Evolutionary conservation across 1,140 invertebrate species (phyloP).

Genomic region (Magallana angulata): DNA sequence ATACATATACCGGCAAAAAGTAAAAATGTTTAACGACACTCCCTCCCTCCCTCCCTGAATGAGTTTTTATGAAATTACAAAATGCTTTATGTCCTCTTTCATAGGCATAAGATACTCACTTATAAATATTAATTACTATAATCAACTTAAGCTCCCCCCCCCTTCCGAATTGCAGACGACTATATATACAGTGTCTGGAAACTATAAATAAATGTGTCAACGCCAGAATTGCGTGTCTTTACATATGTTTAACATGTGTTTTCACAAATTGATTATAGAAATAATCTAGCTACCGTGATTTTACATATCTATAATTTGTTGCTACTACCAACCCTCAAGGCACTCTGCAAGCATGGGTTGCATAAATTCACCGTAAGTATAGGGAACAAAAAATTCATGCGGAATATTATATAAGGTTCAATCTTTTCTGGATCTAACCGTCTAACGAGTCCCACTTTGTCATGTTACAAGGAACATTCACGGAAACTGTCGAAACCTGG

Average conservation of each 20-base stretch:
- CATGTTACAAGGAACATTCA: conserved; percentile 7
- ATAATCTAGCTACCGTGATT: background rate
- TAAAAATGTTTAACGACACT: too few relatives aligned
- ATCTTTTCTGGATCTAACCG: background rate
- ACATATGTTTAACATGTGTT: background rate
- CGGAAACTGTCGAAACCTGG: conserved; percentile 14
- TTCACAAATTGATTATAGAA: conserved; percentile 4
- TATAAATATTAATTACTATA: too few relatives aligned
- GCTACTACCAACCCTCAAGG: background rate
- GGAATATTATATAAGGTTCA: conserved; percentile 1
- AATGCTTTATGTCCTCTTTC: too few relatives aligned
- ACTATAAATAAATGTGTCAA: conserved; percentile 24
- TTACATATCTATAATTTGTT: background rate
- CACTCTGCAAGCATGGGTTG: background rate
- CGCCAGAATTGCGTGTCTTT: background rate
- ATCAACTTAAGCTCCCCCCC: too few relatives aligned
- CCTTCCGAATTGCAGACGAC: too few relatives aligned
- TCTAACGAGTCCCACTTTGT: background rate
- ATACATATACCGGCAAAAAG: too few relatives aligned
- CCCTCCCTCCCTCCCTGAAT: too few relatives aligned
- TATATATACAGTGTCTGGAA: background rate
- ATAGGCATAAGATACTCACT: too few relatives aligned
- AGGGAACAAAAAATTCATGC: background rate
- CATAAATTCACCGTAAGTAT: background rate
- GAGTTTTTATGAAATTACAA: too few relatives aligned